A percentile compares a stretch with the other conserved stretches of the same genome.
Evolutionary conservation across 2,888 invertebrate genomes (phyloP).

Genomic region (Plagiodera versicolora): DNA sequence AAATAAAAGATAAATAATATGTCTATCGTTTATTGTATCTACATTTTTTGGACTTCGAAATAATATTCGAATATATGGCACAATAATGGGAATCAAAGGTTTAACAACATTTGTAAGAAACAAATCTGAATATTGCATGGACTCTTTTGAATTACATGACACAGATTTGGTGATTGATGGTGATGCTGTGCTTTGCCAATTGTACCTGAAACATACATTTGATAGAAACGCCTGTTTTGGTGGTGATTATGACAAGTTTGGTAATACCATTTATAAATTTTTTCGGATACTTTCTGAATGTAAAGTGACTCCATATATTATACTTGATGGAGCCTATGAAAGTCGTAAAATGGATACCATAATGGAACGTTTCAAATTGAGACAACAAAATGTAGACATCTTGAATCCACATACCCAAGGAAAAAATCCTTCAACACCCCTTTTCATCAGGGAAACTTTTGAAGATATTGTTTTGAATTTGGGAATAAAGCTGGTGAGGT

Average conservation of each 20-base stretch:
- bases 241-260: slow-evolving; percentile 82
- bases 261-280: slow-evolving; percentile 65
- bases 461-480: slow-evolving; percentile 68
- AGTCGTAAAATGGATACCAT: slow-evolving; percentile 51
- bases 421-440: slow-evolving; percentile 68
- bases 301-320: slow-evolving; percentile 69
- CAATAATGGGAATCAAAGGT: slow-evolving; percentile 67
- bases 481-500: slow-evolving; percentile 68
- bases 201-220: slow-evolving; percentile 64
- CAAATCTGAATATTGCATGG: slow-evolving; percentile 66
- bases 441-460: slow-evolving; percentile 75
- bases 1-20: too few species aligned
- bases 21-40: too few species aligned
- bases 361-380: slow-evolving; percentile 38
- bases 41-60: too few species aligned
- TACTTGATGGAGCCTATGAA: slow-evolving; percentile 73
- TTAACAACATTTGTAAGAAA: slow-evolving; percentile 77
- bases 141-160: slow-evolving; percentile 66
- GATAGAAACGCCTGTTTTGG: slow-evolving; percentile 70
- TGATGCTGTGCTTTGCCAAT: slow-evolving; percentile 70
- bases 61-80: too few species aligned
- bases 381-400: slow-evolving; percentile 48
- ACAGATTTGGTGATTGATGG: slow-evolving; percentile 79
- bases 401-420: slow-evolving; percentile 62
- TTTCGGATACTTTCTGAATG: slow-evolving; percentile 72